Percentiles rank a stretch among this genome's conserved stretches.
phyloP scores from a whole-genome alignment of 1,140 invertebrate species.

The Teleogryllus occipitalis region DNA sequence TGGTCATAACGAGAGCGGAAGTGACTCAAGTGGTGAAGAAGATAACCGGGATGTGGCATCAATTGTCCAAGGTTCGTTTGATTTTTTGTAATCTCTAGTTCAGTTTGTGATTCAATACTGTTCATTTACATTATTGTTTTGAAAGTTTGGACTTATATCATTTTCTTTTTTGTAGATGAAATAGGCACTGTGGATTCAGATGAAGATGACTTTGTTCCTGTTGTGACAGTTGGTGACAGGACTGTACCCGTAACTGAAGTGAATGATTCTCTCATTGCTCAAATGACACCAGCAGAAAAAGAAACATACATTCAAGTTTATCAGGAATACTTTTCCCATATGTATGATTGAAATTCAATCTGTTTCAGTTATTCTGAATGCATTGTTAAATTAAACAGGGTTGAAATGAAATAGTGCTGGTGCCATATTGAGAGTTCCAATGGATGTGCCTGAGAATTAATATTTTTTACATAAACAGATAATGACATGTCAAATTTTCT shows the following conservation, averaged over 20 bases:
- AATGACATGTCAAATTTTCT: background rate
- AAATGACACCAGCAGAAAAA: conserved; percentile 89
- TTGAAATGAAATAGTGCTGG: background rate
- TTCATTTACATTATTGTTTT: conserved; percentile 17
- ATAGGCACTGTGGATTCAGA: conserved; percentile 75
- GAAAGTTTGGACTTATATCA: background rate
- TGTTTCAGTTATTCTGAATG: background rate
- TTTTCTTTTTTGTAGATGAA: conserved; percentile 45
- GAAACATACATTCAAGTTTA: conserved; percentile 89
- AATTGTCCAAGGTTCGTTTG: conserved; percentile 42
- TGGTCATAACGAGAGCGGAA: conserved; percentile 40
- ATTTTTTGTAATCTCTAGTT: background rate
- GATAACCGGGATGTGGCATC: conserved; percentile 47
- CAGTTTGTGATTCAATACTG: background rate
- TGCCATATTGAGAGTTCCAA: background rate
- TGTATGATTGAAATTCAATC: conserved; percentile 47
- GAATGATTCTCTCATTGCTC: conserved; percentile 72
- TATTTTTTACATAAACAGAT: background rate
- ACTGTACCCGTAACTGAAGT: conserved; percentile 71
- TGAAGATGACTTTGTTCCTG: conserved; percentile 74
- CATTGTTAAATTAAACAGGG: background rate
- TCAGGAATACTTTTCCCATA: conserved; percentile 85
- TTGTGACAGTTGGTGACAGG: conserved; percentile 71
- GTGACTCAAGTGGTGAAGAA: conserved; percentile 66
- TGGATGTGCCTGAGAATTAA: background rate